phyloP scores from a whole-genome alignment of 2,113 vertebrate species.

The Brachionichthys hirsutus region DNA sequence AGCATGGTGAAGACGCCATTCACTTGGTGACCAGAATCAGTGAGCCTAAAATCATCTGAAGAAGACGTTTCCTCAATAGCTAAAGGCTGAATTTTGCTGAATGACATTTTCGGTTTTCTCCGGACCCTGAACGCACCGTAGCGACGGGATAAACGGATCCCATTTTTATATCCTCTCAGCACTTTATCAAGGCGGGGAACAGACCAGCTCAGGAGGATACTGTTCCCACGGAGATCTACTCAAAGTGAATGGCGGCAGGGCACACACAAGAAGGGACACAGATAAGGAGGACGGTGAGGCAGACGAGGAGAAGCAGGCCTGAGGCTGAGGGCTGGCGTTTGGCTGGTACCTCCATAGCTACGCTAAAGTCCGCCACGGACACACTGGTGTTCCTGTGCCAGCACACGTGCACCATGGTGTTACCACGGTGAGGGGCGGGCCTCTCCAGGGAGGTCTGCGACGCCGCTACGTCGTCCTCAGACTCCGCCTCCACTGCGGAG shows the following conservation, averaged over 20 bases:
- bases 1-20: too few species aligned
- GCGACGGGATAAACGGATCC: too few species aligned
- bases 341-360: slow-evolving; percentile 93
- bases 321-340: slow-evolving; percentile 46
- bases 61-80: too few species aligned
- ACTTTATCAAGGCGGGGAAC: too few species aligned
- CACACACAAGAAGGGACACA: slow-evolving; percentile 49
- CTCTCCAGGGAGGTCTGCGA: slow-evolving; percentile 87
- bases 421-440: slow-evolving; percentile 91
- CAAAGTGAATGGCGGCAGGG: slow-evolving; percentile 45
- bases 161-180: too few species aligned
- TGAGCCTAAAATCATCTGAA: too few species aligned
- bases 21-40: too few species aligned
- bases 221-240: slow-evolving; percentile 51
- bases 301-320: slow-evolving; percentile 51
- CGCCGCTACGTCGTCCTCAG: slow-evolving; percentile 90
- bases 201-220: slow-evolving; percentile 43
- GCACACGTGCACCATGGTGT: slow-evolving; percentile 98
- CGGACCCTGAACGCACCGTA: too few species aligned
- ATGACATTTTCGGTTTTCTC: too few species aligned
- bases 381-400: slow-evolving; percentile 99
- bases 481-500: slow-evolving; percentile 88
- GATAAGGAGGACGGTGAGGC: slow-evolving; percentile 49
- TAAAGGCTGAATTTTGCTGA: too few species aligned
- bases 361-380: slow-evolving; percentile 98